Conservation (phyloP, 2,113 vertebrate species). For the Tretioscincus oriximinensis region DNA sequence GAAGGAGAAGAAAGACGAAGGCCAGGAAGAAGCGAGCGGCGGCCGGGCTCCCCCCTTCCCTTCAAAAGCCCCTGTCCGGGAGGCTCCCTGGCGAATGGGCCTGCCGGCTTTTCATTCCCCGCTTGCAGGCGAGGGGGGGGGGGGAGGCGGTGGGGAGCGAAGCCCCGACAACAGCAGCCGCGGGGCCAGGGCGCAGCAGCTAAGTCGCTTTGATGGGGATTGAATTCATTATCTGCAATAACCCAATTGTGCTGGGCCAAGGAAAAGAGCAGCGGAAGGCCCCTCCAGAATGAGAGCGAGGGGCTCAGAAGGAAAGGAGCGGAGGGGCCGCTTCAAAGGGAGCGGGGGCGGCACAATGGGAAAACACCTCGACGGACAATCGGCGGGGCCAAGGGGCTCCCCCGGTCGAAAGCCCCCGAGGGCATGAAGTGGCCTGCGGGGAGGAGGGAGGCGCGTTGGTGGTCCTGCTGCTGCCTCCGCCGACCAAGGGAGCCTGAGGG, state of each 20-base stretch:
- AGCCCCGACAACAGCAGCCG: conserved; percentile 78
- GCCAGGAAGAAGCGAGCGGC: conserved; percentile 73
- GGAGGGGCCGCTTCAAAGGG: conserved; percentile 63
- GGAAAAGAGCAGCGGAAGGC: conserved; percentile 98
- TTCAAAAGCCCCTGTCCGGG: conserved; percentile 87
- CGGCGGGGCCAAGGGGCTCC: conserved; percentile 54
- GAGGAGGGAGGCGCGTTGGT: conserved; percentile 57
- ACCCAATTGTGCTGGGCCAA: conserved; percentile 93
- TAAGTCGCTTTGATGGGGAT: conserved; percentile 98
- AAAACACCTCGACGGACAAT: conserved; percentile 70
- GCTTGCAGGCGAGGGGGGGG: conserved; percentile 60
- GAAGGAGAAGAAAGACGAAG: conserved; percentile 69
- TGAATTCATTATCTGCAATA: conserved; percentile 99
- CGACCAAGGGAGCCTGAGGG: not conserved
- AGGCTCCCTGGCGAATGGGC: conserved; percentile 79
- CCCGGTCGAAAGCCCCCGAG: conserved; percentile 58
- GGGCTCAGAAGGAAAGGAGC: conserved; percentile 72
- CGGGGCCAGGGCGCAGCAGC: conserved; percentile 87
- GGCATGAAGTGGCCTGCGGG: conserved; percentile 64
- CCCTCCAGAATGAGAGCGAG: conserved; percentile 78
- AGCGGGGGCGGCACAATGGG: conserved; percentile 37
- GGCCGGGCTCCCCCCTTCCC: conserved; percentile 82
- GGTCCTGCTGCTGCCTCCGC: conserved; percentile 53
- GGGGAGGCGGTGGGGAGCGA: conserved; percentile 14
- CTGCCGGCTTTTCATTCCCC: conserved; percentile 86